phyloP scores from a whole-genome alignment of 92 coral and sea anemone genomes.

The Phenganax stokvisi region DNA sequence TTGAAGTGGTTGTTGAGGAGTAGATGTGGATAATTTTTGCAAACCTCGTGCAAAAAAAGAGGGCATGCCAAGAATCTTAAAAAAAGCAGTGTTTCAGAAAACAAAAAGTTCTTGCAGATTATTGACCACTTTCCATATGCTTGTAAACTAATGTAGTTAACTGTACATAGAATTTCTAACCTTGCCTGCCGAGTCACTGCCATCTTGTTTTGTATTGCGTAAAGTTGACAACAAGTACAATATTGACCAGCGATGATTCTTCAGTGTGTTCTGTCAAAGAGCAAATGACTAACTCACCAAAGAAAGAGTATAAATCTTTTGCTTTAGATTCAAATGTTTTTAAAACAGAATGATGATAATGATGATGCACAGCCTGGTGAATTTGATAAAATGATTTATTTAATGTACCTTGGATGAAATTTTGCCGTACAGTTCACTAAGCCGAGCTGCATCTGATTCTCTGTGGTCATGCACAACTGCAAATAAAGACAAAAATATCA shows the following conservation, averaged over 20 bases:
- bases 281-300: not conserved
- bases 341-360: not conserved
- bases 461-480: constrained; percentile 72
- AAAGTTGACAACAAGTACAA: constrained; percentile 75
- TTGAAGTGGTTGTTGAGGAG: constrained; percentile 65
- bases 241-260: constrained; percentile 78
- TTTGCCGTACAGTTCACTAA: constrained; percentile 83
- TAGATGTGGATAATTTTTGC: constrained; percentile 75
- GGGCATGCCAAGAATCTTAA: constrained; percentile 36
- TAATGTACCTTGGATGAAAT: constrained; percentile 66
- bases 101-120: not conserved
- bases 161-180: constrained; percentile 15
- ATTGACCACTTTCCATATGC: not conserved
- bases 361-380: not conserved
- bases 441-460: constrained; percentile 92
- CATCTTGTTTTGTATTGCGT: constrained; percentile 56
- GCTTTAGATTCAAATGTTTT: not conserved
- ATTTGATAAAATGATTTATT: not conserved
- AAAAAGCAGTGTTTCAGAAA: not conserved
- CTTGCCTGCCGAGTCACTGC: constrained; percentile 57
- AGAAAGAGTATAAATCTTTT: not conserved
- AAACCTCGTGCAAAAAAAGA: constrained; percentile 88
- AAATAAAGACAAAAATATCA: not conserved
- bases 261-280: constrained; percentile 58
- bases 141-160: no score